Base-by-base conservation (phyloP, 1,140 invertebrate species). In the Papilio aristodemus region DNA sequence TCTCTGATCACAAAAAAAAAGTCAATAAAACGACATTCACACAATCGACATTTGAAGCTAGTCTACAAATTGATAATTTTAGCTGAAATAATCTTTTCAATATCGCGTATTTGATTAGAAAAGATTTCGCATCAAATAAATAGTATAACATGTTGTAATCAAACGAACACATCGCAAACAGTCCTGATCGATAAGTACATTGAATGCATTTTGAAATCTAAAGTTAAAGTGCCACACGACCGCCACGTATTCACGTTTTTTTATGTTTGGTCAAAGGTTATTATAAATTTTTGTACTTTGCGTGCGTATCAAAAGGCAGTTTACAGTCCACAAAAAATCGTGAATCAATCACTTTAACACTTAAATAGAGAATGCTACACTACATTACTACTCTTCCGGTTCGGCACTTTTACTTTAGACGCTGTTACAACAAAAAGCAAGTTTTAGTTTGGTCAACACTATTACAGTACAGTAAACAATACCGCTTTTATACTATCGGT, bases 201-300 rank as follows among this genome's bases (percentile, higher is more conserved):
- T 59, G 17, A 59, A 4, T 46, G 43, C 63, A 37, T 46, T 27
- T 22, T 25, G 10, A 4, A n/a, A 17, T 50, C 63, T 66, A 66
- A 66, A 66, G 63, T 25, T 32, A 50, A 66, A 66, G 63, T 66
- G 63, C 63, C 63, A 46, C 22, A 64, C 37, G 1, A 43, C 17
- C 46, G 22, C 14, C 14, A n/a, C 41, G 6, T 32, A 32, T n/a
- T 14, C 19, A 54, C 19, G 19, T 22, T 17, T 54, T 46, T 54
- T 32, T 32, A 32, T 5, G n/a, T 43, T 43, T 54, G 46, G 46
- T 54, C 46, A 54, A 54, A 54, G 22, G 19, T 22, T 54, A 22
- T 2, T 14, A 19, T 39, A 39, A 0, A 9, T 22, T 25, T 54
- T 54, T 54, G 46, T 54, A 54, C 46, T 54, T 54, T 54, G 46